phyloP scores from a whole-genome alignment of 2,888 invertebrate genomes.

The Monopis laevigella region DNA sequence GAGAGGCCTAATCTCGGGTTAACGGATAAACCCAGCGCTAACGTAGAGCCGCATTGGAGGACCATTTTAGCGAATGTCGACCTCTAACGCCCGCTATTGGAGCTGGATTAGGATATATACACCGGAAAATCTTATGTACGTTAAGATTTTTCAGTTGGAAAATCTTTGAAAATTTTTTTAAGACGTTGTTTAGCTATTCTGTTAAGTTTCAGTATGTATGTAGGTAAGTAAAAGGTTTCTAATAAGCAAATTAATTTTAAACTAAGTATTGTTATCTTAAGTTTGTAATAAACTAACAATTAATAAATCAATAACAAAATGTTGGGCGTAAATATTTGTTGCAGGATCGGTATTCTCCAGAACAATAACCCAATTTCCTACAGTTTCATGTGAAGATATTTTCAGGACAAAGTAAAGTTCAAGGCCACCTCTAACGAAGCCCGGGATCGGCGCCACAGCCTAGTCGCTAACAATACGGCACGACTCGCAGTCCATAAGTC shows the following conservation, averaged over 20 bases:
- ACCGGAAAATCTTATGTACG: too few species aligned
- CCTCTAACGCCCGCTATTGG: constrained; percentile 57
- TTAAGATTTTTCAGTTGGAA: too few species aligned
- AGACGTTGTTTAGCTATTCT: too few species aligned
- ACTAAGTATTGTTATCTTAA: too few species aligned
- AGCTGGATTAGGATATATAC: constrained; percentile 53
- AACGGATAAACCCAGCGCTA: constrained; percentile 59
- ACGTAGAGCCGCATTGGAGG: constrained; percentile 46
- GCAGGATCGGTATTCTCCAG: too few species aligned
- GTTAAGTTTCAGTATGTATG: too few species aligned
- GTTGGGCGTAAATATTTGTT: too few species aligned
- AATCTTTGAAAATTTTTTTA: too few species aligned
- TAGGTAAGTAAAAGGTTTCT: too few species aligned
- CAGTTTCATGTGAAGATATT: background rate
- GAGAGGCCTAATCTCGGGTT: constrained; percentile 61
- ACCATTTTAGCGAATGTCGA: constrained; percentile 46
- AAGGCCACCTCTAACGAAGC: constrained; percentile 6
- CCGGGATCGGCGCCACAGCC: background rate
- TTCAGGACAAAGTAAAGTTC: constrained; percentile 7
- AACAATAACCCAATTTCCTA: constrained; percentile 2
- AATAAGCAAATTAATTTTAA: too few species aligned
- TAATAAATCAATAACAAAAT: too few species aligned
- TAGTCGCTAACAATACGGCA: background rate
- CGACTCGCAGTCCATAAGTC: constrained; percentile 2
- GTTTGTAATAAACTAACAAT: too few species aligned